phyloP scores from a whole-genome alignment of 2,888 invertebrate genomes.

The Hirudinaria manillensis region DNA sequence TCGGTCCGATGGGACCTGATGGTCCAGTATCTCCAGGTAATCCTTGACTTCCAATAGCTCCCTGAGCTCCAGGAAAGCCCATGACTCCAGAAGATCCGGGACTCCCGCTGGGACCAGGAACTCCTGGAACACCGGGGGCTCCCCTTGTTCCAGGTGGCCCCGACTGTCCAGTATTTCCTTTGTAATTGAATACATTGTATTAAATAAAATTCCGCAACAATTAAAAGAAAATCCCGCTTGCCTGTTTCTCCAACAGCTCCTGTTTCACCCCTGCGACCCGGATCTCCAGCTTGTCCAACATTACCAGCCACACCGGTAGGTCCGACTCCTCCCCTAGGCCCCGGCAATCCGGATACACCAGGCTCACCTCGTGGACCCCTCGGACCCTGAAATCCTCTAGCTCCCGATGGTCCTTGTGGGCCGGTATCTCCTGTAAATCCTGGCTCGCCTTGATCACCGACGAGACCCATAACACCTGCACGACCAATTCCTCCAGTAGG shows the following conservation, averaged over 20 bases:
- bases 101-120: constrained; percentile 28
- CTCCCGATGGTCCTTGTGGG: constrained; percentile 32
- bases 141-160: constrained; percentile 36
- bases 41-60: constrained; percentile 32
- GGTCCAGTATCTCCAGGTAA: constrained; percentile 33
- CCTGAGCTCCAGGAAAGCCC: constrained; percentile 43
- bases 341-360: constrained; percentile 31
- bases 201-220: neutral
- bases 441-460: neutral
- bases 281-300: constrained; percentile 34
- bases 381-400: constrained; percentile 31
- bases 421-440: constrained; percentile 30
- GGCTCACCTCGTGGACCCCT: constrained; percentile 32
- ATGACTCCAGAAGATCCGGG: constrained; percentile 28
- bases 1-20: constrained; percentile 29
- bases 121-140: constrained; percentile 32
- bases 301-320: constrained; percentile 35
- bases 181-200: neutral
- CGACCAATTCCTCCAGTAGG: constrained; percentile 34
- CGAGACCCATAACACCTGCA: constrained; percentile 3
- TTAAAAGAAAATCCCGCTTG: neutral
- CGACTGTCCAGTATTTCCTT: constrained; percentile 22
- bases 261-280: constrained; percentile 33
- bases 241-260: constrained; percentile 30
- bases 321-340: constrained; percentile 27